phyloP scores from a whole-genome alignment of 2,888 invertebrate species.

The Stenotaenia linearis region DNA sequence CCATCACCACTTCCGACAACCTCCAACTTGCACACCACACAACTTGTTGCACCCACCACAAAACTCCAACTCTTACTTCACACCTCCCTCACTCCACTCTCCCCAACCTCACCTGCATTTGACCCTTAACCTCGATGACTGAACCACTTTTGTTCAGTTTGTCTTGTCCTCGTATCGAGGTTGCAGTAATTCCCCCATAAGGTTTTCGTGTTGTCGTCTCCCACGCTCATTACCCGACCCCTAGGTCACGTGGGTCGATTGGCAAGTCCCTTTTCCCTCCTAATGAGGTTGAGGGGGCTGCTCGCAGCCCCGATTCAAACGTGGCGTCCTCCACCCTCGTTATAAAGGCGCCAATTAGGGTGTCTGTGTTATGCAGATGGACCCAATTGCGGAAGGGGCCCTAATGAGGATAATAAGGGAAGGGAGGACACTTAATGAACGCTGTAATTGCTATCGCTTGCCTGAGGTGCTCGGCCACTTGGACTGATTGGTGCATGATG shows the following conservation, averaged over 20 bases:
- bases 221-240: constrained; percentile 23
- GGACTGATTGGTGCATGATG: constrained; percentile 14
- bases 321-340: not conserved
- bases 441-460: constrained; percentile 28
- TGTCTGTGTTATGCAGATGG: constrained; percentile 32
- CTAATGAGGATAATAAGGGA: constrained; percentile 32
- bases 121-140: not conserved
- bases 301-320: too few species aligned
- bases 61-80: too few species aligned
- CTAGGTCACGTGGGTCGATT: constrained; percentile 1
- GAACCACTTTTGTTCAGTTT: not conserved
- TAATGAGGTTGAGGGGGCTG: constrained; percentile 8
- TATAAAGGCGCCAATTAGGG: constrained; percentile 30
- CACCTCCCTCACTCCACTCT: not conserved
- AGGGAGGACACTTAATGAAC: constrained; percentile 32
- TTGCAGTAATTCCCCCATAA: not conserved
- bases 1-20: too few species aligned
- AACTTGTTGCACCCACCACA: too few species aligned
- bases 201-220: constrained; percentile 17
- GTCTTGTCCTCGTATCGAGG: constrained; percentile 1
- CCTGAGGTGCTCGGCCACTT: constrained; percentile 26
- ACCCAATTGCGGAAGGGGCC: constrained; percentile 33
- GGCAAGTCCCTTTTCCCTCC: not conserved
- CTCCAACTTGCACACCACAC: too few species aligned
- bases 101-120: not conserved